Base-by-base conservation (phyloP, 2,888 invertebrate species). In the Ophion ellenae region DNA sequence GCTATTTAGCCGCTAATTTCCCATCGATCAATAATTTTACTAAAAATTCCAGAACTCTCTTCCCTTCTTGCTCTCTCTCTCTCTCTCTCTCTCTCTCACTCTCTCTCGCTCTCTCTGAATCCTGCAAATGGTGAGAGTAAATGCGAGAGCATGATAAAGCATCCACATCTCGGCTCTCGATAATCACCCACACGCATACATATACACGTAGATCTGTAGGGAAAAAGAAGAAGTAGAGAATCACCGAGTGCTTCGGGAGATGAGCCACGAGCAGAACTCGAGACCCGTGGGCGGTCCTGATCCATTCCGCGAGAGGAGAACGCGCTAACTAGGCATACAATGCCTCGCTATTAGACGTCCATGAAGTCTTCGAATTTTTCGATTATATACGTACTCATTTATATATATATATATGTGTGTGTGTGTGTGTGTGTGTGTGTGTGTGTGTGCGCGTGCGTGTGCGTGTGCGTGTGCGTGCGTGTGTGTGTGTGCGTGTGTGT, bases 1-100 rank as follows among this genome's bases (percentile, higher is more conserved):
- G 93, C 91, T 90, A 91, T 92, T 93, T 93, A 92, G 90, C 91
- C 91, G 89, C 93, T 93, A 93, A 93, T 93, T 93, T 93, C 90
- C 92, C 92, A 93, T 93, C 93, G 92, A 93, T 93, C 93, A 92
- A 92, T 91, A 90, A 90, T 89, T 85, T 90, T 87, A 89, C 91
- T 91, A 89, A 90, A 86, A 86, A 75, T 45, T 74, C 74, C 64
- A 71, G 32, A 32, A 32, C 32, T 32, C 32, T 32, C 32, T 32
- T 32, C 32, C 32, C 32, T 4, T 4, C 4, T 32, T 4, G 2
- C 32, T 32, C 32, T 28, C 28, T 28, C 28, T 28, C 28, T 28
- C 28, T 28, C 3, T 3, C 28, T 28, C 28, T 28, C 28, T 28
- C 3, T 28, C 28, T 28, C 28, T 32, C 4, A 4, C 32, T 32